Percentiles rank a stretch among this genome's conserved stretches.
Evolutionary conservation across 2,113 vertebrate genomes (phyloP).

Genomic region (Benthochromis sp.): DNA sequence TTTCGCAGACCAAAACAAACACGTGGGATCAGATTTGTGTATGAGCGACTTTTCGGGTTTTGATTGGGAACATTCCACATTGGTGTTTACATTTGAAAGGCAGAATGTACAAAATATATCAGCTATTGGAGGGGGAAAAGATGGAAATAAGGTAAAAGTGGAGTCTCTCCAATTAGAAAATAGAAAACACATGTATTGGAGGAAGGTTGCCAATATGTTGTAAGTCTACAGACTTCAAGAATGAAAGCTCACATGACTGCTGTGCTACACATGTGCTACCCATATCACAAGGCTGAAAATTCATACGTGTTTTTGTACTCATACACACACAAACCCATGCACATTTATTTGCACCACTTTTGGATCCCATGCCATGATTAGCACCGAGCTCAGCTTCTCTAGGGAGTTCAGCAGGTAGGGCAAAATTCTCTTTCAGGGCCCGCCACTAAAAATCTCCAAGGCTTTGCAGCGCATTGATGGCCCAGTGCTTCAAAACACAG

Average conservation of each 20-base stretch:
- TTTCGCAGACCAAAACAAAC: conserved; percentile 10
- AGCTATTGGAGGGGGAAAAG: neutral
- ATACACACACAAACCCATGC: neutral
- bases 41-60: neutral
- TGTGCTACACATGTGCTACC: neutral
- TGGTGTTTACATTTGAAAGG: neutral
- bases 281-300: neutral
- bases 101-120: neutral
- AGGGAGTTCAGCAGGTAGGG: conserved; percentile 33
- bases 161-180: conserved; percentile 14
- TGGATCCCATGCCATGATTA: neutral
- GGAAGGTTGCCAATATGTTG: neutral
- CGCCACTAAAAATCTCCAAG: conserved; percentile 44
- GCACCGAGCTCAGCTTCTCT: conserved; percentile 13
- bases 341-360: neutral
- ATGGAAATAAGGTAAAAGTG: conserved; percentile 10
- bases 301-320: neutral
- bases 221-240: neutral
- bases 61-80: neutral
- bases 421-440: conserved; percentile 38
- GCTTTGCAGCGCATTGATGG: conserved; percentile 51
- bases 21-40: neutral
- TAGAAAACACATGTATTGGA: conserved; percentile 10
- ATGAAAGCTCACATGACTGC: neutral
- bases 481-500: conserved; percentile 50